Conservation (phyloP, 2,113 vertebrate species). For the Mastomys natalensis region DNA sequence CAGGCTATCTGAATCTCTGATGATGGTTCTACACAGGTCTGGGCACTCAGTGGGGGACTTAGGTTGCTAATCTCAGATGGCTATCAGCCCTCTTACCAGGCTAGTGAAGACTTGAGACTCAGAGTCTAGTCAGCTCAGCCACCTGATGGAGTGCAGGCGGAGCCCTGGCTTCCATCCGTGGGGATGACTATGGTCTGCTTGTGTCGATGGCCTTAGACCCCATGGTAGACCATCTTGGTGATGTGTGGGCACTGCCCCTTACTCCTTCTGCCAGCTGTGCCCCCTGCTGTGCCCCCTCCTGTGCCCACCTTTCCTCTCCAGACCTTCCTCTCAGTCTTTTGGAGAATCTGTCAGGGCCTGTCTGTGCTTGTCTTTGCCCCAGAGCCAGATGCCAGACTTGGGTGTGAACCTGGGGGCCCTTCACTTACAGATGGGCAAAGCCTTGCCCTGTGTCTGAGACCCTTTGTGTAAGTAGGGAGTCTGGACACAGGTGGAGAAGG, state of each 20-base stretch:
- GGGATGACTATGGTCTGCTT: not conserved
- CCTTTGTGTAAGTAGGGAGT: not conserved
- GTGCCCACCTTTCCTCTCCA: not conserved
- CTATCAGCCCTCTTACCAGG: not conserved
- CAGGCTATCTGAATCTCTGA: accelerated
- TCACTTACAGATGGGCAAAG: not conserved
- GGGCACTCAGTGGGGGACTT: accelerated
- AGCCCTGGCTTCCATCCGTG: not conserved
- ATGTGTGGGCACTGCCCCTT: not conserved
- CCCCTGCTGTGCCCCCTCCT: not conserved
- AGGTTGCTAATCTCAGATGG: not conserved
- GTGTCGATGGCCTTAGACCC: accelerated
- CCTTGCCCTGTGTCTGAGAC: not conserved
- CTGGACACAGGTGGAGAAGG: not conserved
- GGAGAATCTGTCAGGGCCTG: not conserved
- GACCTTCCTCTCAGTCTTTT: not conserved
- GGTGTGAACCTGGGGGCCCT: not conserved
- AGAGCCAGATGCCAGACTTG: not conserved
- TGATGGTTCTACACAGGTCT: not conserved
- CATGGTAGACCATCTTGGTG: accelerated
- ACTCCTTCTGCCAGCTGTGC: not conserved
- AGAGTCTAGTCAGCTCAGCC: not conserved
- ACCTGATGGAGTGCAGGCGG: accelerated
- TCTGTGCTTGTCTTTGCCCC: not conserved
- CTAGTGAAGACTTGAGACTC: not conserved